Evolutionary conservation across 2,888 invertebrate species (phyloP).

Genomic region (Dicycla oo): DNA sequence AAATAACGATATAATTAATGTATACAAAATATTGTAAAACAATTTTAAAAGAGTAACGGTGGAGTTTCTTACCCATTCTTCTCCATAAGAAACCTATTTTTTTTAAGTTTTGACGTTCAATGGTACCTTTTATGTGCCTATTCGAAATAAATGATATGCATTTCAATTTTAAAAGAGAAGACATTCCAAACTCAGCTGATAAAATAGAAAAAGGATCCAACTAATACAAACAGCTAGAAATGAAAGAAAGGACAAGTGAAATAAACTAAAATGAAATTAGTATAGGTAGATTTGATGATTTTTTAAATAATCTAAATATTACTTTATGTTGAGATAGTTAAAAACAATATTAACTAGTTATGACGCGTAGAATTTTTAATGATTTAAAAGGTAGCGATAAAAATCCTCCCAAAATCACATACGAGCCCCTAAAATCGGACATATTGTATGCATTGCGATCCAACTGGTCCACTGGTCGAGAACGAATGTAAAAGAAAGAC

Average conservation of each 20-base stretch:
- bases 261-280: not conserved
- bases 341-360: too few species aligned
- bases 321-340: too few species aligned
- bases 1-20: too few species aligned
- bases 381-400: not conserved
- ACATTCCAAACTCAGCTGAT: not conserved
- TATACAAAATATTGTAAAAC: too few species aligned
- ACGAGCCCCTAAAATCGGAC: constrained; percentile 33
- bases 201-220: not conserved
- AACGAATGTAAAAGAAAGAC: constrained; percentile 55
- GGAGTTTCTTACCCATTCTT: too few species aligned
- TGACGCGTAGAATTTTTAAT: not conserved
- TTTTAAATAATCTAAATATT: not conserved
- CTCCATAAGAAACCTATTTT: too few species aligned
- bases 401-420: not conserved
- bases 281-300: not conserved
- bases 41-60: too few species aligned
- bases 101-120: too few species aligned
- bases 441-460: constrained; percentile 61
- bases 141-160: too few species aligned
- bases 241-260: not conserved
- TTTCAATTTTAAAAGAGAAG: too few species aligned
- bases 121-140: too few species aligned
- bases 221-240: not conserved
- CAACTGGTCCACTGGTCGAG: constrained; percentile 45